phyloP scores from a whole-genome alignment of 2,888 invertebrate genomes.

The Phyto melanocephala region DNA sequence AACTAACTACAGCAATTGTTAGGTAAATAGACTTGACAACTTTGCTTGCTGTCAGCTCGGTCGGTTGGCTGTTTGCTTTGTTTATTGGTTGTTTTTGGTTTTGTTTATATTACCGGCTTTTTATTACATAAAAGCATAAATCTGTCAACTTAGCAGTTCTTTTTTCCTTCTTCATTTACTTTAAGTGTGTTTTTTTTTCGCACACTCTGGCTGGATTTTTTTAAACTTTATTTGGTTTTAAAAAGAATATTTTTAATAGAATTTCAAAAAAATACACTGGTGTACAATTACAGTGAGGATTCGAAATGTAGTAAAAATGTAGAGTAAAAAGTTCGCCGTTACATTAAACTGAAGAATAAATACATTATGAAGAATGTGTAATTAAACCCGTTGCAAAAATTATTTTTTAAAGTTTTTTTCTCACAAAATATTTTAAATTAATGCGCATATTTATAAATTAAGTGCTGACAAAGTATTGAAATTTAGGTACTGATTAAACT shows the following conservation, averaged over 20 bases:
- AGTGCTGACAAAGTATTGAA: too few relatives aligned
- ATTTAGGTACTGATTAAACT: too few relatives aligned
- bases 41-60: slow-evolving; percentile 22
- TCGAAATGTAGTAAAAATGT: neutral
- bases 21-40: slow-evolving; percentile 50
- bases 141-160: slow-evolving; percentile 54
- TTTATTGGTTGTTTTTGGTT: slow-evolving; percentile 38
- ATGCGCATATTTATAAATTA: too few relatives aligned
- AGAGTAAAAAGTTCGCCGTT: too few relatives aligned
- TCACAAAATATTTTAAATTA: too few relatives aligned
- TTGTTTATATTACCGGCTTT: slow-evolving; percentile 60
- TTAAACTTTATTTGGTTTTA: neutral
- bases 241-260: neutral
- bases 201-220: slow-evolving; percentile 1
- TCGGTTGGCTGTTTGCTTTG: slow-evolving; percentile 17
- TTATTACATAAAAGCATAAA: slow-evolving; percentile 56
- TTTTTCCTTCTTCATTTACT: slow-evolving; percentile 15
- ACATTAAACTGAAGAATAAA: too few relatives aligned
- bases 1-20: slow-evolving; percentile 17
- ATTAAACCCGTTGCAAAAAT: too few relatives aligned
- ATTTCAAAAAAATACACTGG: neutral
- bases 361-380: too few relatives aligned
- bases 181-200: neutral
- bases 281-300: neutral
- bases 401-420: too few relatives aligned